Percentiles rank a stretch among this genome's conserved stretches.
Conservation (phyloP, 2,888 invertebrate genomes). For the Brenthis ino region DNA sequence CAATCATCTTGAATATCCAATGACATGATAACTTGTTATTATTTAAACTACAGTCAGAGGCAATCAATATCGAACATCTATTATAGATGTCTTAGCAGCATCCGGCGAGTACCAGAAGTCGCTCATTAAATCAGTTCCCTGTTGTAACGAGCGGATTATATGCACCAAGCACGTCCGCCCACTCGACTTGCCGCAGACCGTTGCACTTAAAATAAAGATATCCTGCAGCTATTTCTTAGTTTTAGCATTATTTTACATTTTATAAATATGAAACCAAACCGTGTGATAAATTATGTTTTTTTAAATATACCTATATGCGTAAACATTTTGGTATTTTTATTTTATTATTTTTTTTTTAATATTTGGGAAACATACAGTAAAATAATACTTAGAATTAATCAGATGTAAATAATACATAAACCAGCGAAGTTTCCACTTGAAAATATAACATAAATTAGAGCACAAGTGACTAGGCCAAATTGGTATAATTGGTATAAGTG, state of each 20-base stretch:
- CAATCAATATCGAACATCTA: conserved; percentile 14
- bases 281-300: neutral
- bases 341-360: no score
- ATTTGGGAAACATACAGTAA: no score
- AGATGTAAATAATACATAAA: no score
- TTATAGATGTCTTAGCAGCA: conserved; percentile 19
- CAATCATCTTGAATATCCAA: no score
- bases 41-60: conserved; percentile 2
- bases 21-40: no score
- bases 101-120: conserved; percentile 23
- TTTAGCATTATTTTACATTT: conserved; percentile 10
- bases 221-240: conserved; percentile 14
- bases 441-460: no score
- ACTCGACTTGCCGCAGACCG: conserved; percentile 15
- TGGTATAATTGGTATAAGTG: no score
- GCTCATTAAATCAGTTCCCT: conserved; percentile 29
- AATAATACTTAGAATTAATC: no score
- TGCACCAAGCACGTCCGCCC: conserved; percentile 25
- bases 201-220: conserved; percentile 18
- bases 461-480: no score
- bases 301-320: no score
- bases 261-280: neutral
- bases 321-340: no score
- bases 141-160: conserved; percentile 21
- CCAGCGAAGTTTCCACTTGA: no score